phyloP scores from a whole-genome alignment of 2,888 invertebrate species.

The Latrodectus hesperus region DNA sequence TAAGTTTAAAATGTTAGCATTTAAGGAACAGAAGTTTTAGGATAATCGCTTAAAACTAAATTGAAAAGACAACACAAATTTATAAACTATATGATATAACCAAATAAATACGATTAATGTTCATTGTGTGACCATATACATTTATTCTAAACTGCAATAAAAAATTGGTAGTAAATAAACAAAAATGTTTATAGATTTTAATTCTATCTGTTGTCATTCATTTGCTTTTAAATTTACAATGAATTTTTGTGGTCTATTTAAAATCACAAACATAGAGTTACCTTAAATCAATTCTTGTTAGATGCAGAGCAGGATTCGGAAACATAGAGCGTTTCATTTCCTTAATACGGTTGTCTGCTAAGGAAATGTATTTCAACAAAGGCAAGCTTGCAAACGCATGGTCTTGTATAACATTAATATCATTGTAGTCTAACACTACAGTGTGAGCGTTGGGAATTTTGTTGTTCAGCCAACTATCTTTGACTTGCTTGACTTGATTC shows the following conservation, averaged over 20 bases:
- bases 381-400: slow-evolving; percentile 31
- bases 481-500: slow-evolving; percentile 17
- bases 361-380: slow-evolving; percentile 10
- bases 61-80: no score
- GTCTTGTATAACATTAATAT: slow-evolving; percentile 22
- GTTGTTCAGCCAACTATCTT: slow-evolving; percentile 42
- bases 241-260: background rate
- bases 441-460: slow-evolving; percentile 31
- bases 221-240: no score
- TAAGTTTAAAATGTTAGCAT: no score
- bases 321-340: slow-evolving; percentile 28
- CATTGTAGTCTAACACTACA: slow-evolving; percentile 35
- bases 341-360: slow-evolving; percentile 39
- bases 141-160: no score
- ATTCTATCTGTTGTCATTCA: no score
- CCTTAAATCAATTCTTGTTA: slow-evolving; percentile 44
- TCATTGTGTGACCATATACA: no score
- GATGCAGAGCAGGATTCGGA: slow-evolving; percentile 18
- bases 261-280: background rate
- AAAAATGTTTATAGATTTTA: no score
- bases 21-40: no score
- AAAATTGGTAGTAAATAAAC: no score
- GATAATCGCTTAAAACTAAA: no score
- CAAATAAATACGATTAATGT: no score
- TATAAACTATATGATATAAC: no score